Base-by-base conservation (phyloP, 2,888 invertebrate genomes). In the Uropetala carovei region DNA sequence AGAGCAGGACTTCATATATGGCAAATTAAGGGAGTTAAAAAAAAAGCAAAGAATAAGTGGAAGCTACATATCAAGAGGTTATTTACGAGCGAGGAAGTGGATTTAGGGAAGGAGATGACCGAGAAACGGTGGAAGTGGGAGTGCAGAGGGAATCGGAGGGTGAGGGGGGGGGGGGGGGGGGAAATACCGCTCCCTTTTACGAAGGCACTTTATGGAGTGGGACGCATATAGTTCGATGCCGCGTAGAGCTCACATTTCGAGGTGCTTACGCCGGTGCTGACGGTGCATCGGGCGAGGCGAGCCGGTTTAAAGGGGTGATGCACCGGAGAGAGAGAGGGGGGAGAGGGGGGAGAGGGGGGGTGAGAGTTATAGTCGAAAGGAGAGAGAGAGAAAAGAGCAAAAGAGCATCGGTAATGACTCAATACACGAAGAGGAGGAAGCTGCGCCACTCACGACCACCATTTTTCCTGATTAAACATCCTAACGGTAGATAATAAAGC, bases 201-300 rank as follows among this genome's bases (percentile, higher is more conserved):
- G n/a, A n/a, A 64, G 64, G 89, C 89, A 89, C 89, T 89, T 89
- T 64, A 89, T 89, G 89, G 89, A 89, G 89, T 68, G 89, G 89
- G 89, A 89, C 18, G 89, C 89, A 68, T 60, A 89, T 89, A 64
- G 83, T 18, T 83, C 83, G 83, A 16, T 57, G 56, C 56, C 57
- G 43, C 56, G 85, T n/a, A 9, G 22, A 14, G 64, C 68, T 64
- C 30, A 64, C 89, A 89, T 89, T 64, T n/a, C 64, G 89, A 68
- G 89, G 64, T 89, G 89, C 89, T 89, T 86, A 86, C 86, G 43
- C 59, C 60, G 16, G 60, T 14, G 59, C 18, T 10, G 89, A 89
- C 30, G 43, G 64, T 89, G 89, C 64, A 68, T 68, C 64, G 59
- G 86, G 30, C 27, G 60, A 60, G 60, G 22, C 60, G 60, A 30